A percentile compares a stretch with the other conserved stretches of the same genome.
Conservation (phyloP, 1,140 invertebrate genomes). For the Hycleus phaleratus region DNA sequence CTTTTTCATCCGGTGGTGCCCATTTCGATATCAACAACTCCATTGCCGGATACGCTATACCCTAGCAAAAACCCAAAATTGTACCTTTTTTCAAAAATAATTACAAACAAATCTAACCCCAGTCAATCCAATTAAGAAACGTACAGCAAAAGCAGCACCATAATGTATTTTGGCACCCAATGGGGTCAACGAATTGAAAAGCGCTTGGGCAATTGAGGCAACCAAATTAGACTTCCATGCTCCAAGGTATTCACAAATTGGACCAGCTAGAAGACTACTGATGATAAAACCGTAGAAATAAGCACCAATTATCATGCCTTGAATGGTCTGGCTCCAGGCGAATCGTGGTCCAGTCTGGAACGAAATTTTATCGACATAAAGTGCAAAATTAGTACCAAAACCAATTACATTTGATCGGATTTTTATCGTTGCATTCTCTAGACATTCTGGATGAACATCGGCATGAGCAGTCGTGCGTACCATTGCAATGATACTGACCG, state of each 20-base stretch:
- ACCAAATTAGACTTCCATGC: constrained; percentile 5
- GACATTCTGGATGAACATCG: constrained; percentile 21
- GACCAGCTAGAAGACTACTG: constrained; percentile 16
- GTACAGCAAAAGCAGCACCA: not conserved
- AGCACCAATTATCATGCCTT: constrained; percentile 52
- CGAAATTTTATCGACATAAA: not conserved
- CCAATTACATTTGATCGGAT: not conserved
- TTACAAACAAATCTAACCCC: not conserved
- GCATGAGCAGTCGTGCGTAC: constrained; percentile 2
- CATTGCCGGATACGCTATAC: constrained; percentile 62
- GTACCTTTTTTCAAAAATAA: not conserved
- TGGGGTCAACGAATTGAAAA: not conserved
- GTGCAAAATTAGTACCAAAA: not conserved
- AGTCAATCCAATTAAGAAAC: not conserved
- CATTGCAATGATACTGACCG: constrained; percentile 67
- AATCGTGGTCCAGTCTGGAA: constrained; percentile 32
- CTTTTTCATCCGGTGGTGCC: constrained; percentile 69
- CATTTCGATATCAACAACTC: constrained; percentile 64
- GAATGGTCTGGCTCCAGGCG: constrained; percentile 48
- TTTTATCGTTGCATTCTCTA: not conserved
- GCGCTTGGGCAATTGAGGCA: not conserved
- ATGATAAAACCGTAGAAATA: constrained; percentile 54
- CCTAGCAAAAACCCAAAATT: constrained; percentile 40
- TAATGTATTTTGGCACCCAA: not conserved
- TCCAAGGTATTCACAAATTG: constrained; percentile 34